Evolutionary conservation across 1,140 invertebrate species (phyloP).

Genomic region (Centruroides sculpturatus): DNA sequence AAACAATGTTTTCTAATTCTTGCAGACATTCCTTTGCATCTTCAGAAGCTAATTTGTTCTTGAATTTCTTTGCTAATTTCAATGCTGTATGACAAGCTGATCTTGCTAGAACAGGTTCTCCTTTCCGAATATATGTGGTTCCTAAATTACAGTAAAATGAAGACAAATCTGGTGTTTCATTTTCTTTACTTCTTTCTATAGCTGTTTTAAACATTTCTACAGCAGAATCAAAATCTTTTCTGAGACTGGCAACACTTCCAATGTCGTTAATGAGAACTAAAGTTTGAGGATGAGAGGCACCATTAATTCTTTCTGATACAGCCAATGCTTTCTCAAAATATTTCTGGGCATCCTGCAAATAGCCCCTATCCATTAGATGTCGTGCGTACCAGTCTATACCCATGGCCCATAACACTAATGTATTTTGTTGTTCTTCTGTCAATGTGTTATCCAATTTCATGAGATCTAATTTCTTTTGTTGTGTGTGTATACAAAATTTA

Average conservation of each 20-base stretch:
- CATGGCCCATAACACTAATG: slow-evolving; percentile 47
- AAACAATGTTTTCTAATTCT: slow-evolving; percentile 19
- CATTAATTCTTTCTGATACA: slow-evolving; percentile 46
- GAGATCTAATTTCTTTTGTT: slow-evolving; percentile 38
- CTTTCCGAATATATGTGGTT: slow-evolving; percentile 54
- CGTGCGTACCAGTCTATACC: slow-evolving; percentile 67
- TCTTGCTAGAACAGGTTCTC: slow-evolving; percentile 50
- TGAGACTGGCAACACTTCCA: slow-evolving; percentile 51
- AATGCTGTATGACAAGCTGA: slow-evolving; percentile 51
- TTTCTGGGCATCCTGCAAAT: slow-evolving; percentile 43
- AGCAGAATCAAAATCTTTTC: slow-evolving; percentile 49
- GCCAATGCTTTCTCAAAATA: slow-evolving; percentile 53
- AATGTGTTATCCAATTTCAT: slow-evolving; percentile 16
- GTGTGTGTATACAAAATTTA: slow-evolving; percentile 53
- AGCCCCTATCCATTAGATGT: slow-evolving; percentile 38
- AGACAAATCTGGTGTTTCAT: slow-evolving; percentile 44
- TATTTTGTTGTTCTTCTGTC: slow-evolving; percentile 29
- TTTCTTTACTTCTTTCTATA: slow-evolving; percentile 43
- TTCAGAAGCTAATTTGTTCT: slow-evolving; percentile 44
- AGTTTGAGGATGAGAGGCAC: slow-evolving; percentile 50
- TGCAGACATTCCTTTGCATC: slow-evolving; percentile 49
- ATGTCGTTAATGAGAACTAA: slow-evolving; percentile 72
- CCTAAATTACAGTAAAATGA: slow-evolving; percentile 67
- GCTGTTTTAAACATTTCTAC: slow-evolving; percentile 54
- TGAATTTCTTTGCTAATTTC: slow-evolving; percentile 45